Conservation (phyloP, 1,140 invertebrate species). For the Spodoptera frugiperda region DNA sequence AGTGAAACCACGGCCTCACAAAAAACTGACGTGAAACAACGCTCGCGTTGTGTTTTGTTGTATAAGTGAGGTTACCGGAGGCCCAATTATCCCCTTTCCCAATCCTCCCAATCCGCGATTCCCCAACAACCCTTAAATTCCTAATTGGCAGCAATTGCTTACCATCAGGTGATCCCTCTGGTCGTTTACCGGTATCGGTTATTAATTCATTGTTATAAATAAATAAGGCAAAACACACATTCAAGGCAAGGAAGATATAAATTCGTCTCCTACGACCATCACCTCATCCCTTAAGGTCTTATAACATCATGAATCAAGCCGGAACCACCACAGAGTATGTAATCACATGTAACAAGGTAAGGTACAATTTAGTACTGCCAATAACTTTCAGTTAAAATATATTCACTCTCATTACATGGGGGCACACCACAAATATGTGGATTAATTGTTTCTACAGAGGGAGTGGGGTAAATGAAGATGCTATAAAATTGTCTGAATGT, state of each 20-base stretch:
- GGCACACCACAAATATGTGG: conserved; percentile 7
- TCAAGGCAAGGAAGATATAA: neutral
- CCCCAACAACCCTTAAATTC: no score
- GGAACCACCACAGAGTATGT: conserved; percentile 2
- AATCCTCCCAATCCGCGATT: no score
- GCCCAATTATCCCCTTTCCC: no score
- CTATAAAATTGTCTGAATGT: neutral
- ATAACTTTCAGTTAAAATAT: conserved; percentile 17
- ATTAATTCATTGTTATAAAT: no score
- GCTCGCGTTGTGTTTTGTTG: no score
- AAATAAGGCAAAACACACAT: neutral
- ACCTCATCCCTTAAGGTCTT: neutral
- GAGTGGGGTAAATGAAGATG: neutral
- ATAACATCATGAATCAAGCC: conserved; percentile 30
- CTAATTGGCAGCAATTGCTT: no score
- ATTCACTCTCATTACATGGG: neutral
- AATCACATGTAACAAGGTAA: conserved; percentile 27
- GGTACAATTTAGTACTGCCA: conserved; percentile 23
- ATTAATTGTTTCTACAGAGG: neutral
- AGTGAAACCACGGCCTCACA: no score
- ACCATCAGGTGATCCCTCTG: no score
- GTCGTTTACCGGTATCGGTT: no score
- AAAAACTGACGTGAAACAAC: no score
- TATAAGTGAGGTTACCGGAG: no score
- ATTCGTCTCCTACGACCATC: neutral